Percentiles rank a stretch among this genome's conserved stretches.
Evolutionary conservation across 2,888 invertebrate species (phyloP).

Genomic region (Protonemura montana): DNA sequence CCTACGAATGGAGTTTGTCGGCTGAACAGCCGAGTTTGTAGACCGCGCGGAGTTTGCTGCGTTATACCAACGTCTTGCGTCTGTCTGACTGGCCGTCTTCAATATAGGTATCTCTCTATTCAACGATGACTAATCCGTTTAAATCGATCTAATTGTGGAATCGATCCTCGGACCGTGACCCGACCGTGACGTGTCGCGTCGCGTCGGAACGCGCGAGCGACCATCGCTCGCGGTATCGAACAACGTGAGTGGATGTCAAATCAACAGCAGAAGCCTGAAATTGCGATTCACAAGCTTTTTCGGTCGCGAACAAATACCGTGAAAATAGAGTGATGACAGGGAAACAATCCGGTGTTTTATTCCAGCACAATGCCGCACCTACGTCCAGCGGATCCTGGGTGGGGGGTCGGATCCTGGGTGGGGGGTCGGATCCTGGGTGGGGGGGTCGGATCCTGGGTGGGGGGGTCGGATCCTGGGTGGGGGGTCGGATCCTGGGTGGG

Average conservation of each 20-base stretch:
- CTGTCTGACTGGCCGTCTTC: too few species aligned
- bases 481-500: too few species aligned
- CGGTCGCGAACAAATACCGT: neutral
- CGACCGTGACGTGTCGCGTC: conserved; percentile 35
- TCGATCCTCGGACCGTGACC: neutral
- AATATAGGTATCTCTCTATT: conserved; percentile 23
- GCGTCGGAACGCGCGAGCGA: neutral
- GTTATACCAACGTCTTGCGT: too few species aligned
- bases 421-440: too few species aligned
- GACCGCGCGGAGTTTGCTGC: too few species aligned
- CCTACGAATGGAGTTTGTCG: neutral
- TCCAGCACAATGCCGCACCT: neutral
- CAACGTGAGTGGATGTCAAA: neutral
- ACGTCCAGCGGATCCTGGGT: neutral
- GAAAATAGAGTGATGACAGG: neutral
- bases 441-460: too few species aligned
- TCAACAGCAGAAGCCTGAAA: conserved; percentile 31
- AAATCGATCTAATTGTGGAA: conserved; percentile 24
- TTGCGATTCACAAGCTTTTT: conserved; percentile 35
- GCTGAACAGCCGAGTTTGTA: neutral
- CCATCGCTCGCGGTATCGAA: neutral
- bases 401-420: too few species aligned
- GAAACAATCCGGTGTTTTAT: neutral
- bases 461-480: too few species aligned
- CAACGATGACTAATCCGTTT: conserved; percentile 25